A percentile compares a stretch with the other conserved stretches of the same genome.
Evolutionary conservation across 2,888 invertebrate genomes (phyloP).

Genomic region (Adelphocoris suturalis): DNA sequence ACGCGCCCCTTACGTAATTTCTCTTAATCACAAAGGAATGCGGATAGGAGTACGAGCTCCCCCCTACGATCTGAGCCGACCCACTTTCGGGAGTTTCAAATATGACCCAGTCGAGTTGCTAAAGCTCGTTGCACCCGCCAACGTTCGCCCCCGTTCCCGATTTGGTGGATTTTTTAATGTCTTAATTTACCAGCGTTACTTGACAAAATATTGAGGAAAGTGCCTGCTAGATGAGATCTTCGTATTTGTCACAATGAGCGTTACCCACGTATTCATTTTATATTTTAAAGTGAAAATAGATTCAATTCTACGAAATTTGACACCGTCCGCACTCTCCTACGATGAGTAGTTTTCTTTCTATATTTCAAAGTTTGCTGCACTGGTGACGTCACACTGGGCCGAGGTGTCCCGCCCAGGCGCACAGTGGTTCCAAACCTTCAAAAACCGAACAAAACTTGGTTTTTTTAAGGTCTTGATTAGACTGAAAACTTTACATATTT

Average conservation of each 20-base stretch:
- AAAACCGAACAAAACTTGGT: no score
- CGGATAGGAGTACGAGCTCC: slow-evolving; percentile 52
- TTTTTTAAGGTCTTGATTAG: no score
- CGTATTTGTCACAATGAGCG: neutral
- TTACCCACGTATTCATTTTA: no score
- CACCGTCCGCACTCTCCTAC: no score
- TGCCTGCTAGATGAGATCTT: neutral
- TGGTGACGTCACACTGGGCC: no score
- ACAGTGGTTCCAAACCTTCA: no score
- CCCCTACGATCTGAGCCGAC: neutral
- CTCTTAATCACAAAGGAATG: slow-evolving; percentile 70
- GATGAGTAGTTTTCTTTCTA: no score
- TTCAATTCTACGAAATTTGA: no score
- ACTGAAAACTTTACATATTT: no score
- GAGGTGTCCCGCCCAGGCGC: no score
- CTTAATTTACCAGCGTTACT: slow-evolving; percentile 24
- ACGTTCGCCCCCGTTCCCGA: neutral
- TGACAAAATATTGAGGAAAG: neutral
- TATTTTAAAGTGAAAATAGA: no score
- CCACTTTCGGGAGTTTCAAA: slow-evolving; percentile 59
- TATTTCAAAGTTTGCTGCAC: no score
- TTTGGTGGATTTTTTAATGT: neutral
- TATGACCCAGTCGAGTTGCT: slow-evolving; percentile 58
- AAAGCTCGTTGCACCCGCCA: slow-evolving; percentile 38
- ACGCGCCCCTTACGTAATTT: slow-evolving; percentile 58